Conservation (phyloP, 1,140 invertebrate species). For the Drosophila ananassae region DNA sequence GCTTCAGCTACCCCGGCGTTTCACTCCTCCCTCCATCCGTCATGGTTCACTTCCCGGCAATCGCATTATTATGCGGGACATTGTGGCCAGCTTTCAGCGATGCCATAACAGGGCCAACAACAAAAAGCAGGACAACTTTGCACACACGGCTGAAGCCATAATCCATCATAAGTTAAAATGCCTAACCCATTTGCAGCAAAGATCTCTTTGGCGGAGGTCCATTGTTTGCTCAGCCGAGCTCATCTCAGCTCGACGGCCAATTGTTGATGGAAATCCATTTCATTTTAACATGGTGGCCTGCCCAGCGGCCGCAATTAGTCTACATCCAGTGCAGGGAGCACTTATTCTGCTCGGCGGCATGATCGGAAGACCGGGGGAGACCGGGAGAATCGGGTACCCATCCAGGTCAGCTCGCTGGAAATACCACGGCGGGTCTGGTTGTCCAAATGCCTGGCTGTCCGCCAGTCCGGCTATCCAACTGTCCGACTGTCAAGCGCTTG, state of each 20-base stretch:
- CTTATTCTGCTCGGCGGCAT: slow-evolving; percentile 48
- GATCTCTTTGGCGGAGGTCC: slow-evolving; percentile 32
- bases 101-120: slow-evolving; percentile 24
- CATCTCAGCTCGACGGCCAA: slow-evolving; percentile 49
- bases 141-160: slow-evolving; percentile 52
- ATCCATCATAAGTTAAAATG: slow-evolving; percentile 76
- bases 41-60: slow-evolving; percentile 54
- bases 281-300: slow-evolving; percentile 78
- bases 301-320: slow-evolving; percentile 76
- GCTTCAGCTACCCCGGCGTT: background rate
- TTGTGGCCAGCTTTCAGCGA: slow-evolving; percentile 58
- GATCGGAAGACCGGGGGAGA: slow-evolving; percentile 15
- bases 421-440: slow-evolving; percentile 12
- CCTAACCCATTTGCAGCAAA: slow-evolving; percentile 58
- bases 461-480: slow-evolving; percentile 19
- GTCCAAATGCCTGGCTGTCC: slow-evolving; percentile 3
- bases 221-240: slow-evolving; percentile 19
- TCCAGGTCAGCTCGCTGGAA: slow-evolving; percentile 8
- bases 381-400: background rate
- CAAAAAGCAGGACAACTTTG: slow-evolving; percentile 27
- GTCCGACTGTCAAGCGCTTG: slow-evolving; percentile 55
- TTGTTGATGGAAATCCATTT: slow-evolving; percentile 83
- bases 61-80: slow-evolving; percentile 70
- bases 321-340: slow-evolving; percentile 52
- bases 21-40: slow-evolving; percentile 18